Base-by-base conservation (phyloP, 64 coral and sea anemone genomes). In the Montipora cactus region DNA sequence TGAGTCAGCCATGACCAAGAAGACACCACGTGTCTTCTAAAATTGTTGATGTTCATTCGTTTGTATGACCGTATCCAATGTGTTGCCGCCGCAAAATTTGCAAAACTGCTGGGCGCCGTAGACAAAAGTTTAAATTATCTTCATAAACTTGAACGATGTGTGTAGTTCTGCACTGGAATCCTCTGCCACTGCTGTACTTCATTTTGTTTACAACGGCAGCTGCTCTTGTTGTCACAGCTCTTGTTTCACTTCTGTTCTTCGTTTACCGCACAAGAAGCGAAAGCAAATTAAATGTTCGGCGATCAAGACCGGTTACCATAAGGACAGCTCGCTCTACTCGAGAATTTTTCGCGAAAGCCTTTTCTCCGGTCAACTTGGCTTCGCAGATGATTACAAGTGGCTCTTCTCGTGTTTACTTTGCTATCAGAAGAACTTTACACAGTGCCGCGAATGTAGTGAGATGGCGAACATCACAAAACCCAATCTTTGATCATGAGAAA, bases 121-220 rank as follows among this genome's bases (percentile, higher is more conserved):
- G 8, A 4, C 19, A 22, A 3, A 9, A 22, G 49, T 86, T 66
- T 9, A 13, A 72, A 13, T 71, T 49, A 71, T 86, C 82, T n/a
- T 72, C 18, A 19, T 19, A 15, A 23, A 70, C 8, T 7, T 4
- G 2, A 13, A 72, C 67, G 44, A 93, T 93, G 92, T 93, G 92
- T 88, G 92, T 93, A 6, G 92, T 87, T 10, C 25, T 93, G 77
- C 92, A 93, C 68, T 93, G 92, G 92, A 93, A 78, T 81, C 74
- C 87, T 55, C 66, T 93, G 1, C 92, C 92, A 71, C n/a, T 93
- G 18, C 58, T 93, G 47, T 70, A 66, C 46, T 88, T 93, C 49
- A 93, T 93, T 93, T 88, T 93, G 77, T 93, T 93, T 82, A 88
- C 83, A 14, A 73, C 77, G 64, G 82, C 37, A 37, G 37, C 64